phyloP scores from a whole-genome alignment of 2,888 invertebrate species.

The Cryptocheilus praepositus region DNA sequence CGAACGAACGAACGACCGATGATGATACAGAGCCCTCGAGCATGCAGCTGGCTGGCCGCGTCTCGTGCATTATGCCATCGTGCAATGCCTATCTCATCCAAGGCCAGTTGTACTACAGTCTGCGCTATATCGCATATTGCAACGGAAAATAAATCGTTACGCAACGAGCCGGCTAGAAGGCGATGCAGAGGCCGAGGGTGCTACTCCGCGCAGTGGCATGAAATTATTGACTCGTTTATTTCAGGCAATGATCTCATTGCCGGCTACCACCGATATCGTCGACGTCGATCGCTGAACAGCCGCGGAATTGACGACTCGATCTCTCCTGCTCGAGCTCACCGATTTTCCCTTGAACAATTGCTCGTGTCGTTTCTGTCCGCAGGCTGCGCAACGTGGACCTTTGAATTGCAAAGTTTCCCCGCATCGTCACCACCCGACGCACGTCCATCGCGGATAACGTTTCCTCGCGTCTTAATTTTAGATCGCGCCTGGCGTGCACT shows the following conservation, averaged over 20 bases:
- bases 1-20: slow-evolving; percentile 45
- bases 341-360: background rate
- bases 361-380: no score
- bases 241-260: slow-evolving; percentile 73
- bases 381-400: slow-evolving; percentile 1
- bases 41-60: slow-evolving; percentile 50
- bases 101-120: slow-evolving; percentile 72
- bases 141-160: slow-evolving; percentile 72
- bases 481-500: background rate
- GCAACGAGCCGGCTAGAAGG: slow-evolving; percentile 60
- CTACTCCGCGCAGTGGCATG: slow-evolving; percentile 61
- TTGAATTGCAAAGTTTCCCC: slow-evolving; percentile 24
- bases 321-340: background rate
- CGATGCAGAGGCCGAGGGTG: slow-evolving; percentile 61
- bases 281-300: slow-evolving; percentile 40
- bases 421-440: slow-evolving; percentile 31
- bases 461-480: slow-evolving; percentile 20
- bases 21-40: slow-evolving; percentile 59
- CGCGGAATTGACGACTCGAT: slow-evolving; percentile 10
- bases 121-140: slow-evolving; percentile 55
- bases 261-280: slow-evolving; percentile 42
- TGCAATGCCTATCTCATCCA: slow-evolving; percentile 70
- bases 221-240: slow-evolving; percentile 73
- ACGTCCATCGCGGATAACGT: slow-evolving; percentile 11
- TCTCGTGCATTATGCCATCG: slow-evolving; percentile 68